Evolutionary conservation across 2,797 vertebrate genomes (phyloP).

Genomic region (Meriones psammophilus): DNA sequence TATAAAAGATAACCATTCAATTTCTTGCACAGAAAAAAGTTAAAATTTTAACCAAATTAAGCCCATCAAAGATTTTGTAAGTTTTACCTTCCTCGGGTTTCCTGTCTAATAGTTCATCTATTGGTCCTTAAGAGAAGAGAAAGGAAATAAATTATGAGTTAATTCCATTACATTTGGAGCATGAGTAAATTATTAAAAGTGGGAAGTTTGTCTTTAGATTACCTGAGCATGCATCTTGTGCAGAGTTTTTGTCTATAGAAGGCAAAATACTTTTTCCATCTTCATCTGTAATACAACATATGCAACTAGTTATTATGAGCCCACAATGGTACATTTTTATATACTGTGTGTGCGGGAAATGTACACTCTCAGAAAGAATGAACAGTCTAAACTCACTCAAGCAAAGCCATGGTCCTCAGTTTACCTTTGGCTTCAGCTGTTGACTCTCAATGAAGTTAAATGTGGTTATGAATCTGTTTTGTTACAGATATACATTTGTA

Average conservation of each 20-base stretch:
- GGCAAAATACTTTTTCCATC: constrained; percentile 78
- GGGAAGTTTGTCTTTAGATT: constrained; percentile 74
- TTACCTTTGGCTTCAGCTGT: background rate
- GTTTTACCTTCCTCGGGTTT: constrained; percentile 88
- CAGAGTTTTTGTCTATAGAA: constrained; percentile 80
- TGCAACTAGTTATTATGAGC: constrained; percentile 69
- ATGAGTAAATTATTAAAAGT: constrained; percentile 40
- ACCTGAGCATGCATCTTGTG: constrained; percentile 83
- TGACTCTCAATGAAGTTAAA: background rate
- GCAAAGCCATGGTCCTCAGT: background rate
- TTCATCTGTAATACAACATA: constrained; percentile 81
- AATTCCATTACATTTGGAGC: constrained; percentile 21
- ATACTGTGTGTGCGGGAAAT: background rate
- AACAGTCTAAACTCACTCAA: background rate
- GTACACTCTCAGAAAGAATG: background rate
- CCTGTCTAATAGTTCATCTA: constrained; percentile 88
- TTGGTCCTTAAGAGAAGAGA: constrained; percentile 78
- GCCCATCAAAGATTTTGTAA: constrained; percentile 55
- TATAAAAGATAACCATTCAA: constrained; percentile 58
- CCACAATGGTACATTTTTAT: background rate
- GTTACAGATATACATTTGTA: background rate
- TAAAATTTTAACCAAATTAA: constrained; percentile 35
- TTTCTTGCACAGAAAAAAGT: constrained; percentile 26
- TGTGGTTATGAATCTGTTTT: background rate
- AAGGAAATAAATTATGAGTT: constrained; percentile 51